A percentile compares a stretch with the other conserved stretches of the same genome.
Conservation (phyloP, 2,113 vertebrate genomes). For the Xyliphius kryptos region DNA sequence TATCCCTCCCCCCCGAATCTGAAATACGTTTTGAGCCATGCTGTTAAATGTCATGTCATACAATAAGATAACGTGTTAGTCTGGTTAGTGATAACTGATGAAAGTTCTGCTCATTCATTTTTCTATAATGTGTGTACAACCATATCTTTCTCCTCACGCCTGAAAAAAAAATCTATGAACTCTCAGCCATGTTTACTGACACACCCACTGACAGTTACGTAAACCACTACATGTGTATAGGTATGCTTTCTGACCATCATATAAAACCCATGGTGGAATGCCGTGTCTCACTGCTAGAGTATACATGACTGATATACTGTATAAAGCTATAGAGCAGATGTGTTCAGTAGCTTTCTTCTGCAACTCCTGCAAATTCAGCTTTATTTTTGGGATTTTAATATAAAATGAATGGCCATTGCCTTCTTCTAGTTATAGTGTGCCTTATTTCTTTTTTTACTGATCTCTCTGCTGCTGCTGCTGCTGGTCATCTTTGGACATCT, state of each 20-base stretch:
- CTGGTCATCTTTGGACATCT: neutral
- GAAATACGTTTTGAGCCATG: slow-evolving; percentile 41
- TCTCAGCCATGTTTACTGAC: slow-evolving; percentile 11
- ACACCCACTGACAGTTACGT: slow-evolving; percentile 8
- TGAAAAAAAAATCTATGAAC: slow-evolving; percentile 4
- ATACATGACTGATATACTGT: too few relatives aligned
- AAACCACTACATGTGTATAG: slow-evolving; percentile 7
- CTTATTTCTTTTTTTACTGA: neutral
- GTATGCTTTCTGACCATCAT: slow-evolving; percentile 5
- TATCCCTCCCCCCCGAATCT: too few relatives aligned
- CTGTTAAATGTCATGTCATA: slow-evolving; percentile 21
- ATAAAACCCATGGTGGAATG: slow-evolving; percentile 16
- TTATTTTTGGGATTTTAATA: neutral
- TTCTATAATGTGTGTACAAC: neutral
- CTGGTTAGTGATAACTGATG: neutral
- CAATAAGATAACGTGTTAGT: slow-evolving; percentile 3
- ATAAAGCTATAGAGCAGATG: too few relatives aligned
- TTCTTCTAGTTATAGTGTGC: neutral
- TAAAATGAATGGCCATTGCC: slow-evolving; percentile 20
- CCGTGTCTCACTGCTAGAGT: neutral
- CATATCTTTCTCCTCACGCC: neutral
- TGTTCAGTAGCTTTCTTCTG: too few relatives aligned
- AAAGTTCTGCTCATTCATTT: too few relatives aligned
- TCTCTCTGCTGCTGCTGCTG: slow-evolving; percentile 6
- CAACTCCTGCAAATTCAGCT: too few relatives aligned